Evolutionary conservation across 2,113 vertebrate species (phyloP).

Genomic region (Mesembrinibis cayennensis): DNA sequence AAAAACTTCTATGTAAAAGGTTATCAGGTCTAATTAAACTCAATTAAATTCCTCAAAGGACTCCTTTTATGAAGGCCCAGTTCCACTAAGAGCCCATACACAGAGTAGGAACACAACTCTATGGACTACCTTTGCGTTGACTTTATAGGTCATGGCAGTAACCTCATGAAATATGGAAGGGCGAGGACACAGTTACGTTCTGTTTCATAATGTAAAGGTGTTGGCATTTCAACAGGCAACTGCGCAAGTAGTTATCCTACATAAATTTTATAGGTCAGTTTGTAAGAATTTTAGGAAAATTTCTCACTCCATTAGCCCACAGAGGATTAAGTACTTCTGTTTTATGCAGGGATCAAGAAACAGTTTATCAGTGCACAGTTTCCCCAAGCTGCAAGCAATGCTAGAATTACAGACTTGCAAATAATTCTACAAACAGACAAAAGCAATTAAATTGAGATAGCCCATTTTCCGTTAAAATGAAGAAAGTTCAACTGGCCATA

Average conservation of each 20-base stretch:
- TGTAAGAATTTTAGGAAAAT: background rate
- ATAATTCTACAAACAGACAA: background rate
- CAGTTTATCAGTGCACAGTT: background rate
- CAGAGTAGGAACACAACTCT: background rate
- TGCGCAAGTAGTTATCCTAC: background rate
- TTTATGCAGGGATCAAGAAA: background rate
- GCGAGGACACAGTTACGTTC: fast-evolving
- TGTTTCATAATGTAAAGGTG: background rate
- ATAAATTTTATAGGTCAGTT: background rate
- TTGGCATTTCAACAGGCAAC: background rate
- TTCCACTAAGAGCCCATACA: background rate
- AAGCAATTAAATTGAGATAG: background rate
- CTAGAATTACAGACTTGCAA: background rate
- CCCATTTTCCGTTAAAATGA: background rate
- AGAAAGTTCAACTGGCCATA: background rate
- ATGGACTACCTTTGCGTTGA: background rate
- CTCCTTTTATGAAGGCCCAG: background rate
- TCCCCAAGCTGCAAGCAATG: background rate
- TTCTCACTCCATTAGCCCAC: background rate
- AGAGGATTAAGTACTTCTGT: background rate
- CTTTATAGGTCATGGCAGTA: background rate
- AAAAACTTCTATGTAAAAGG: background rate
- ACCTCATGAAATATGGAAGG: background rate
- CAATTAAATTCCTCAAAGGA: background rate
- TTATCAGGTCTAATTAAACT: background rate